Percentiles rank a stretch among this genome's conserved stretches.
Evolutionary conservation across 2,888 invertebrate species (phyloP).

Genomic region (Notocelia uddmanniana): DNA sequence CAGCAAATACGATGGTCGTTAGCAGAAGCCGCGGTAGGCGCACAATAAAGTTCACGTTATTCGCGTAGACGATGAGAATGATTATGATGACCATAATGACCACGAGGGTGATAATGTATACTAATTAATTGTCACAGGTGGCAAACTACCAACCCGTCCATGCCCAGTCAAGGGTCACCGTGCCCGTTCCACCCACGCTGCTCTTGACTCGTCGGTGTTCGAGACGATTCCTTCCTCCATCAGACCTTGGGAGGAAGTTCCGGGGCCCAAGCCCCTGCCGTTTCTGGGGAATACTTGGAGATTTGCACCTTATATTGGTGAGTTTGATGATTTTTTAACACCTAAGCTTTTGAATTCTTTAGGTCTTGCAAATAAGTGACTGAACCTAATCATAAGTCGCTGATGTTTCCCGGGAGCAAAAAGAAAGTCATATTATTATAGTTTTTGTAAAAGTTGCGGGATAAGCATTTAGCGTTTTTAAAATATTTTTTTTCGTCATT

Average conservation of each 20-base stretch:
- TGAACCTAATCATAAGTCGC: too few species aligned
- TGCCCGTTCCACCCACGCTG: conserved; percentile 73
- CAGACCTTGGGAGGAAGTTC: conserved; percentile 84
- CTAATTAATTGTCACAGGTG: conserved; percentile 54
- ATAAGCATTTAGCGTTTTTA: too few species aligned
- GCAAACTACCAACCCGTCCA: conserved; percentile 52
- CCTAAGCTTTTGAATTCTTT: background rate
- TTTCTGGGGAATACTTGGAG: conserved; percentile 87
- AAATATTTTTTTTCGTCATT: too few species aligned
- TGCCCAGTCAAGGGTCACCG: conserved; percentile 70
- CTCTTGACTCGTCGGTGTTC: conserved; percentile 64
- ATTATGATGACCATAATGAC: too few species aligned
- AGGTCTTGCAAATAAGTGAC: background rate
- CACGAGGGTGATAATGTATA: too few species aligned
- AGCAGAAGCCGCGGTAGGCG: too few species aligned
- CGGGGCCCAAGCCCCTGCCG: conserved; percentile 87
- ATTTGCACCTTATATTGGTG: conserved; percentile 87
- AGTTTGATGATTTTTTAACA: conserved; percentile 52
- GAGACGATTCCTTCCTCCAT: conserved; percentile 65
- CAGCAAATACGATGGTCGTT: too few species aligned
- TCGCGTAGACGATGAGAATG: too few species aligned
- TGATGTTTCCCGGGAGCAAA: too few species aligned
- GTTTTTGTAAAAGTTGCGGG: too few species aligned
- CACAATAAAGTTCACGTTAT: too few species aligned
- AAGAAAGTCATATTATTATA: too few species aligned